Evolutionary conservation across 2,113 vertebrate genomes (phyloP).

Genomic region (Thamnaconus septentrionalis): DNA sequence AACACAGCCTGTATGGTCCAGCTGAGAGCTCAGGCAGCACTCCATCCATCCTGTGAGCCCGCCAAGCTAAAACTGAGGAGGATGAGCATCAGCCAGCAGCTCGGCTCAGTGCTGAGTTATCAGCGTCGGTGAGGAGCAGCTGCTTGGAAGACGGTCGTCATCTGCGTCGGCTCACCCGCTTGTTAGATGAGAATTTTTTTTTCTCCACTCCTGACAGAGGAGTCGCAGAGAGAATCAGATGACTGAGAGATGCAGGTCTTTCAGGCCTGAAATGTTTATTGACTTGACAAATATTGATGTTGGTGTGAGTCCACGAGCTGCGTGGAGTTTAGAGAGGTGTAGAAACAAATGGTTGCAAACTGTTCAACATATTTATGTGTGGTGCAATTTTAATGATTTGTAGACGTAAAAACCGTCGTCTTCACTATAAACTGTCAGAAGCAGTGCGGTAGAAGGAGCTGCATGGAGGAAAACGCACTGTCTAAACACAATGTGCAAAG

Average conservation of each 20-base stretch:
- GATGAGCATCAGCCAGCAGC: constrained; percentile 11
- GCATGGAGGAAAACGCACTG: background rate
- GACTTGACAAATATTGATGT: too few species aligned
- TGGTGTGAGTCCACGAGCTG: too few species aligned
- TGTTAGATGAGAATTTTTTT: constrained; percentile 14
- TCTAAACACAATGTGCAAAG: constrained; percentile 26
- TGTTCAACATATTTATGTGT: too few species aligned
- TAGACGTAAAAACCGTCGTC: too few species aligned
- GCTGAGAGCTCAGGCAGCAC: constrained; percentile 21
- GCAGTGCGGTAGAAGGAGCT: too few species aligned
- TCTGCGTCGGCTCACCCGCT: constrained; percentile 11
- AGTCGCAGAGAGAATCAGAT: background rate
- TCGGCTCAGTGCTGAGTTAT: constrained; percentile 34
- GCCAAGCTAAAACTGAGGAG: constrained; percentile 25
- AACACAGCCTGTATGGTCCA: constrained; percentile 8
- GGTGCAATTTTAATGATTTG: too few species aligned
- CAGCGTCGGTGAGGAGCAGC: constrained; percentile 16
- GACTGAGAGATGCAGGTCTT: constrained; percentile 11
- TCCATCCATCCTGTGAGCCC: constrained; percentile 19
- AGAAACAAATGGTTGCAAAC: too few species aligned
- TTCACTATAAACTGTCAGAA: too few species aligned
- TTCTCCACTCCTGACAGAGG: background rate
- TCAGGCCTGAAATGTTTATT: background rate
- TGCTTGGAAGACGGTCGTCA: constrained; percentile 25
- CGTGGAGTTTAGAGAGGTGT: too few species aligned